Evolutionary conservation across 1,140 invertebrate species (phyloP), one percentile per base, ranked within the genome.

Genomic region (Drosophila orosa): DNA sequence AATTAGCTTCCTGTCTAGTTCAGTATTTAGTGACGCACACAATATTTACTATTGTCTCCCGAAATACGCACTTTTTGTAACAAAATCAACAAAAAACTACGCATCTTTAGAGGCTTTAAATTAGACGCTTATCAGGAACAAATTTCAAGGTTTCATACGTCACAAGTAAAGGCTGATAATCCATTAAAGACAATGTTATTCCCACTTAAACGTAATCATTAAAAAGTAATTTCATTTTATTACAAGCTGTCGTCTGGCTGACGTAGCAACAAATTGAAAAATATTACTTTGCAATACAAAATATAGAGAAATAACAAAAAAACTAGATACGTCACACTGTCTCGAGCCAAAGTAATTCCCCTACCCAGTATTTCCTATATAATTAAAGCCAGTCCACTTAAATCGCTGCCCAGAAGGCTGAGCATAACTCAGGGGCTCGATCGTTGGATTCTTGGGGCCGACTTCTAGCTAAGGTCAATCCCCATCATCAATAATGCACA

Each of bases 401-500:
- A 60, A 54, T 54, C 31, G 17, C 33, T 59, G 15, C 37, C 24
- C 45, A 37, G 39, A 47, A 22, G 10, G 52, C 39, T 52, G 24
- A 54, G 15, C 69, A 60, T 60, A 63, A 40, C 35, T 42, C 19
- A 25, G 61, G 65, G 61, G 61, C 61, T 19, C 60, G 24, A 66
- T 68, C 61, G 37, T 13, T 19, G 44, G 44, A 47, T 50, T 65
- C 65, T 67, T 31, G 60, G 59, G 61, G 33, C 29, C 65, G 33
- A 47, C 39, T 69, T 56, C 65, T 39, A 39, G 63, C 63, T 68
- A 56, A 69, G 39, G 39, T 45, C 39, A 71, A 50, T 68, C 42
- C 22, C 31, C 39, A 47, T 69, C 65, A 72, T 68, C 44, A 66
- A 65, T 66, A 56, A 57, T 25, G 65, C 40, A 68, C 33, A 57